Evolutionary conservation across 2,888 invertebrate genomes (phyloP).

Genomic region (Rhagonycha fulva): DNA sequence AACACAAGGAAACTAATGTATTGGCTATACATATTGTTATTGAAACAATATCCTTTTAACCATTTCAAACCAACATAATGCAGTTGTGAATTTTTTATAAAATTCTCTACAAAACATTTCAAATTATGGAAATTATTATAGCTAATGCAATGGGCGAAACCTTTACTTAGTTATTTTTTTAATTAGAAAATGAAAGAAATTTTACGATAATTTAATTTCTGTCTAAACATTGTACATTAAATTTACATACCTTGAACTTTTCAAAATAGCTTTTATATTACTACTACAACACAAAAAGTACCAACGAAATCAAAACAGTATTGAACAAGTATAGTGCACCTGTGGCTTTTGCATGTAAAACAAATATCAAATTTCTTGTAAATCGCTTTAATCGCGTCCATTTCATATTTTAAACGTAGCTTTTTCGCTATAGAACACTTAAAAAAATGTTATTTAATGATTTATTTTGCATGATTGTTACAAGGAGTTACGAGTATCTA

Average conservation of each 20-base stretch:
- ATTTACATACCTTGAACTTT: background rate
- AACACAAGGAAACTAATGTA: conserved; percentile 21
- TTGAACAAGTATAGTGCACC: background rate
- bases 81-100: background rate
- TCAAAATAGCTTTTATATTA: background rate
- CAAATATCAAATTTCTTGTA: background rate
- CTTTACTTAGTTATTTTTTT: background rate
- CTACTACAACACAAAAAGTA: background rate
- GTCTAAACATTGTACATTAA: background rate
- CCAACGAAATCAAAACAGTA: background rate
- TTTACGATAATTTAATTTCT: background rate
- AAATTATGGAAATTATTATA: background rate
- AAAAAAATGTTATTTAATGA: background rate
- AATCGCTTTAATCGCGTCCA: background rate
- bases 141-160: background rate
- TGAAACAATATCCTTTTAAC: background rate
- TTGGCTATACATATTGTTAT: conserved; percentile 8
- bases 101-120: background rate
- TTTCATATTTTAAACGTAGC: background rate
- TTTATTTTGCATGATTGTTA: background rate
- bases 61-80: background rate
- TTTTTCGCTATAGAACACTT: background rate
- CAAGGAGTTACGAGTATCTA: background rate
- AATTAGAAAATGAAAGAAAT: background rate
- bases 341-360: background rate